Evolutionary conservation across 2,113 vertebrate species (phyloP).

Genomic region (Prionailurus bengalensis): DNA sequence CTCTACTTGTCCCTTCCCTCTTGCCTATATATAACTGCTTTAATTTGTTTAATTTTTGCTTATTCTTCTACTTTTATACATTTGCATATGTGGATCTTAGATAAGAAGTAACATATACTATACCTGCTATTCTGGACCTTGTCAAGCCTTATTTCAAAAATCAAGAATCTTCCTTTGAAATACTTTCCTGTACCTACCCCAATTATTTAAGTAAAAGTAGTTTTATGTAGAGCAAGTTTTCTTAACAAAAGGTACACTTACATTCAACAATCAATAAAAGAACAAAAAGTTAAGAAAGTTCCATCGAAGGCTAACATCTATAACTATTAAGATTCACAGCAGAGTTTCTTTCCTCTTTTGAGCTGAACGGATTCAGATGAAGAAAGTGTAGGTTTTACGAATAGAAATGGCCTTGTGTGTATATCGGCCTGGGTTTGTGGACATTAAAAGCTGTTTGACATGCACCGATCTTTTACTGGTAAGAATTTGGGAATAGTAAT

Average conservation of each 20-base stretch:
- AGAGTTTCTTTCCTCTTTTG: slow-evolving; percentile 63
- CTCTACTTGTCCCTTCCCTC: neutral
- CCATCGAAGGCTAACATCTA: slow-evolving; percentile 55
- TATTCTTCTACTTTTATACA: neutral
- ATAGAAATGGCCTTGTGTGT: slow-evolving; percentile 57
- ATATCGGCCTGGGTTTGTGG: slow-evolving; percentile 45
- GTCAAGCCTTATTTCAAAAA: slow-evolving; percentile 8
- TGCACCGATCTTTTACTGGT: slow-evolving; percentile 39
- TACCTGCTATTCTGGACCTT: neutral
- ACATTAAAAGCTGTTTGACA: slow-evolving; percentile 74
- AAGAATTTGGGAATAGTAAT: slow-evolving; percentile 70
- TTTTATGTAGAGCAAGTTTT: slow-evolving; percentile 30
- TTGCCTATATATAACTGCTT: neutral
- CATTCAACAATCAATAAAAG: slow-evolving; percentile 19
- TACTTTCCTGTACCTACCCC: neutral
- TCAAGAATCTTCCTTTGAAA: slow-evolving; percentile 35
- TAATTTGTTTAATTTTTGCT: slow-evolving; percentile 14
- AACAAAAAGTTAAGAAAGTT: slow-evolving; percentile 53
- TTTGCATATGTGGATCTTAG: neutral
- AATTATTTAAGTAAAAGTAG: slow-evolving; percentile 51
- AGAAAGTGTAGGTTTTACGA: slow-evolving; percentile 64
- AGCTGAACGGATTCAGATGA: slow-evolving; percentile 58
- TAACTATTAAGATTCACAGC: slow-evolving; percentile 70
- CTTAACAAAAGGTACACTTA: slow-evolving; percentile 2
- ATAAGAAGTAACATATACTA: neutral